A percentile compares a stretch with the other conserved stretches of the same genome.
Evolutionary conservation across 2,113 vertebrate species (phyloP).

Genomic region (Orcinus orca): DNA sequence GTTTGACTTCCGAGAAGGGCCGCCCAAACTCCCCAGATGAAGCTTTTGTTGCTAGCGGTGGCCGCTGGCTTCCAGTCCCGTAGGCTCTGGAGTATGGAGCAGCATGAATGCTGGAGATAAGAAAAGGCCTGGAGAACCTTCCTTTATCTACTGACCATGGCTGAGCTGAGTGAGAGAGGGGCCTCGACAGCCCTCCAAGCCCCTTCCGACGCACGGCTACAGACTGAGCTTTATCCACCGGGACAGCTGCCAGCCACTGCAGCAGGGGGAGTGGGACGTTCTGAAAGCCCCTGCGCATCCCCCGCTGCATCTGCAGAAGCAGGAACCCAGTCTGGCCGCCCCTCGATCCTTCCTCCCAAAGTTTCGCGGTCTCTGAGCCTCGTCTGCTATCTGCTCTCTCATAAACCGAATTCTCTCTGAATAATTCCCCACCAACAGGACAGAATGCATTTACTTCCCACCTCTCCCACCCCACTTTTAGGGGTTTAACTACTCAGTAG

Average conservation of each 20-base stretch:
- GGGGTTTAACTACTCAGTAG: not conserved
- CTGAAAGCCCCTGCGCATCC: not conserved
- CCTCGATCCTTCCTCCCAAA: not conserved
- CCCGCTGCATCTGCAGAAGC: rapidly evolving
- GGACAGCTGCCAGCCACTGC: not conserved
- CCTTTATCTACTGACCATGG: not conserved
- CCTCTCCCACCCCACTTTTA: not conserved
- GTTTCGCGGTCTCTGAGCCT: not conserved
- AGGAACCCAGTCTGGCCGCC: rapidly evolving
- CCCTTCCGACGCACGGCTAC: not conserved
- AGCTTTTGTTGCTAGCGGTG: not conserved
- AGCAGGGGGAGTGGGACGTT: not conserved
- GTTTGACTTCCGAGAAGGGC: rapidly evolving
- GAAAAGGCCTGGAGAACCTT: not conserved
- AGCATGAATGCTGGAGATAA: rapidly evolving
- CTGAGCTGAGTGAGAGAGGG: not conserved
- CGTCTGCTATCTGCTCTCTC: not conserved
- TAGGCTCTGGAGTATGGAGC: rapidly evolving
- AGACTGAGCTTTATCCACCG: rapidly evolving
- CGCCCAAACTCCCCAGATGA: not conserved
- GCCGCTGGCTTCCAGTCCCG: rapidly evolving
- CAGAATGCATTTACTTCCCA: not conserved
- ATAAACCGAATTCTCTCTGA: not conserved
- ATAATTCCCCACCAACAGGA: not conserved
- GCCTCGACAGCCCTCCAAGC: not conserved